Base-by-base conservation (phyloP, 2,113 vertebrate species). In the Brachyistius frenatus region DNA sequence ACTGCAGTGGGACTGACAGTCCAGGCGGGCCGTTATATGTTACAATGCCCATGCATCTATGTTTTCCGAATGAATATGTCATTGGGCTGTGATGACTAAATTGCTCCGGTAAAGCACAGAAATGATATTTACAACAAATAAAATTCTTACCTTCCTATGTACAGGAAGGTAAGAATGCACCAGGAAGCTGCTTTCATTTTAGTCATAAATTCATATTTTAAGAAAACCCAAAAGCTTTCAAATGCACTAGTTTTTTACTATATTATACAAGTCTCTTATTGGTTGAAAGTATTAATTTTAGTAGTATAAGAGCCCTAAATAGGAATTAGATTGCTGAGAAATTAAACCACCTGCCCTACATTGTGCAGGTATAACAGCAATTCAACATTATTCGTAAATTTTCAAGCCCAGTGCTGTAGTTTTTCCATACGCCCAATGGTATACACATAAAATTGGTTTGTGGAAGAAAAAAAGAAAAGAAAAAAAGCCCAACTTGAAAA, bases 51-150 rank as follows among this genome's bases (percentile, higher is more conserved):
- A 94, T 94, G 96, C 94, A 94, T 95, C 93, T 94, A 92, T 95
- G 94, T 95, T 95, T 82, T 93, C 82, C 83, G 63, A 89, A 96
- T 96, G 63, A 89, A 96, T 96, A 97, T 97, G 96, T 96, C 97
- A 95, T 97, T 98, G 97, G 98, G 97, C 96, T 60, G 78, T 92
- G 94, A 94, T 90, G 87, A 81, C 53, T 73, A 55, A 77, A 72
- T 84, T 76, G 60, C 10, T 50, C 7, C 58, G 56, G 36, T n/a
- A 58, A 7, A 14, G 16, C 15, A 49, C 30, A 86, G 63, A n/a
- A 66, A 46, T 31, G 41, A 70, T 57, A 41, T 57, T 68, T 50
- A 56, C 15, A 53, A 53, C 15, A 36, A 68, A 44, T 33, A 13
- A 53, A 5, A 23, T 50, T 82, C 63, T 73, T 65, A 58, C 36